These are phyloP conservation scores for Ornithoptera alexandrae DNA, from an alignment of 2,888 invertebrate species.

Conservation along the genomic window DNA sequence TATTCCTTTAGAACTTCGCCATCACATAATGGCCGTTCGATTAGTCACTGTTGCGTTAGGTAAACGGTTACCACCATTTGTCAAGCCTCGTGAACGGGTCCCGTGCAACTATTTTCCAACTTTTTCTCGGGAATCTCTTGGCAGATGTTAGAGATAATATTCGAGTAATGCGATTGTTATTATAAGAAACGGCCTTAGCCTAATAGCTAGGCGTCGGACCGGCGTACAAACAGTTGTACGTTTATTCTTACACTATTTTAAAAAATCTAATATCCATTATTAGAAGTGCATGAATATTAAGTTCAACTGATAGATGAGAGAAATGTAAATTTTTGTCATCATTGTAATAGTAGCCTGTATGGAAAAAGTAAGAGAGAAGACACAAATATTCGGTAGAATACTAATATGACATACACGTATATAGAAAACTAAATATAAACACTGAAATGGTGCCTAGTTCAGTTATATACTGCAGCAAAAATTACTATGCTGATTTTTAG, in stretches of 20 bases:
- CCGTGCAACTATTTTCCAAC: slow-evolving; percentile 5
- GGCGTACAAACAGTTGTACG: neutral
- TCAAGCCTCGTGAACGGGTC: slow-evolving; percentile 18
- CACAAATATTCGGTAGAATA: no score
- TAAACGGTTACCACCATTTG: slow-evolving; percentile 23
- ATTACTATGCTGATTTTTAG: no score
- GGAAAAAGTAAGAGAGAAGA: no score
- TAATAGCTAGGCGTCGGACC: neutral
- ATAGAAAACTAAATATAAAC: no score
- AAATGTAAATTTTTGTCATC: no score
- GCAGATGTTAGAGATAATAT: neutral
- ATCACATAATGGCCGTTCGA: slow-evolving; percentile 23
- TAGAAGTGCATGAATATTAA: neutral
- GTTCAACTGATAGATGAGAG: no score
- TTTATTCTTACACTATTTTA: neutral
- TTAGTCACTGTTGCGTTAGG: slow-evolving; percentile 26
- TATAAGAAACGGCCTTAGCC: slow-evolving; percentile 2
- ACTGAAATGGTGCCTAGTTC: no score
- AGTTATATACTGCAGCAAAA: no score
- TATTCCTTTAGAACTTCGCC: slow-evolving; percentile 7
- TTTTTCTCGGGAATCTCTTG: slow-evolving; percentile 15
- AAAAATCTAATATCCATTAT: neutral
- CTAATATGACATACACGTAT: no score
- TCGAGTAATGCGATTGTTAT: neutral
- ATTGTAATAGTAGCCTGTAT: no score